Conservation (phyloP, 1,140 invertebrate genomes). For the Drosophila chauvacae region DNA sequence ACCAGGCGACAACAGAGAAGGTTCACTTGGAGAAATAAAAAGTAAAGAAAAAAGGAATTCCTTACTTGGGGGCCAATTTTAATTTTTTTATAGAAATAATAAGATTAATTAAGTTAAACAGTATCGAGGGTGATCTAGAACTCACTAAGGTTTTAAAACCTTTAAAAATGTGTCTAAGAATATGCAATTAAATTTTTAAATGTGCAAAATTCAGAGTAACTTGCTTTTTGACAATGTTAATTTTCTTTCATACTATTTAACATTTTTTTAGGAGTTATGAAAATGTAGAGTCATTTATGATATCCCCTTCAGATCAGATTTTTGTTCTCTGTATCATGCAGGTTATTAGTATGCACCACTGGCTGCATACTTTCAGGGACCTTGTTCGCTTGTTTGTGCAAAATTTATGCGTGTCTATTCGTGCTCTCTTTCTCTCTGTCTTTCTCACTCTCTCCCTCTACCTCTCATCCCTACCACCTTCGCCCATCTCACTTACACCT, state of each 20-base stretch:
- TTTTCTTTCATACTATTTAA: not conserved
- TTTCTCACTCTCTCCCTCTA: not conserved
- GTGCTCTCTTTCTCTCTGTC: not conserved
- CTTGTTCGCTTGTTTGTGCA: constrained; percentile 51
- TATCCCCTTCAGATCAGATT: not conserved
- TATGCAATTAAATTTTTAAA: not conserved
- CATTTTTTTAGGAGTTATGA: not conserved
- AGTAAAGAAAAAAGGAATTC: too few species aligned
- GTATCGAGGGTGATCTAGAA: not conserved
- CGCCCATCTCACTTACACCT: constrained; percentile 13
- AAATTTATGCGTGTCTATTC: constrained; percentile 77
- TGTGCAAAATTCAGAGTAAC: not conserved
- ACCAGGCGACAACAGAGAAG: constrained; percentile 1
- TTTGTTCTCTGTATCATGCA: constrained; percentile 5
- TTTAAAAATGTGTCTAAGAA: not conserved
- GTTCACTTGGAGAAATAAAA: not conserved
- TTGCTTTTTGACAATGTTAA: not conserved
- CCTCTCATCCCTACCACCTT: not conserved
- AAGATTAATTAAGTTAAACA: not conserved
- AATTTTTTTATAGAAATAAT: not conserved
- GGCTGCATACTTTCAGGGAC: constrained; percentile 50
- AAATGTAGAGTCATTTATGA: not conserved
- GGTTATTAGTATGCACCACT: constrained; percentile 64
- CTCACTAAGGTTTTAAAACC: not conserved
- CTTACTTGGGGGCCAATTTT: too few species aligned